Evolutionary conservation across 2,113 vertebrate species (phyloP).

Genomic region (Grus americana): DNA sequence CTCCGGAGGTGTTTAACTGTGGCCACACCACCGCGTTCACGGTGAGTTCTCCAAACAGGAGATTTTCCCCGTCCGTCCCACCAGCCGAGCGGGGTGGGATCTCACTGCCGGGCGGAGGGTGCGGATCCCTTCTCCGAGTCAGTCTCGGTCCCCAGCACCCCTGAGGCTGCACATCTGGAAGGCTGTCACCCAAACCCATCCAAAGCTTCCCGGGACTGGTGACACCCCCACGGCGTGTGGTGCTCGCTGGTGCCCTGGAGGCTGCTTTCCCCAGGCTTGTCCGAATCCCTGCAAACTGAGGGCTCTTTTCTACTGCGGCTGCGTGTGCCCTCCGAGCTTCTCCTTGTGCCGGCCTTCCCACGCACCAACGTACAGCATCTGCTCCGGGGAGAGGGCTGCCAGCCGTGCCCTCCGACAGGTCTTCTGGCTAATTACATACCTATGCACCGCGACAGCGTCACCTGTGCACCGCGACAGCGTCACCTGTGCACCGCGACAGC

Average conservation of each 20-base stretch:
- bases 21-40: fast-evolving
- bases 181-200: background rate
- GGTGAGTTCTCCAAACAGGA: background rate
- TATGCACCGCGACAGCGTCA: too few relatives aligned
- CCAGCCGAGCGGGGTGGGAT: fast-evolving
- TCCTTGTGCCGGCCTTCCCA: too few relatives aligned
- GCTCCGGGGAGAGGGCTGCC: background rate
- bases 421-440: background rate
- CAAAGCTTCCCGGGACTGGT: background rate
- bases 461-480: too few relatives aligned
- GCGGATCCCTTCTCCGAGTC: background rate
- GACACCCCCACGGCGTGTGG: fast-evolving
- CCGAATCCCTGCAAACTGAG: background rate
- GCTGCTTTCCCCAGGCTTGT: background rate
- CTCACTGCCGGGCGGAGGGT: fast-evolving
- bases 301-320: background rate
- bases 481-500: background rate
- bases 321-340: fast-evolving
- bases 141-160: background rate
- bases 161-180: background rate
- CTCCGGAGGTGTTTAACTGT: background rate
- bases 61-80: background rate
- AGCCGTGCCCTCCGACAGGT: background rate
- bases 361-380: fast-evolving
- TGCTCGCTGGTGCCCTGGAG: fast-evolving